These are phyloP conservation scores for Ranitomeya variabilis DNA, from an alignment of 2,113 vertebrate species.

Conservation along the genomic window DNA sequence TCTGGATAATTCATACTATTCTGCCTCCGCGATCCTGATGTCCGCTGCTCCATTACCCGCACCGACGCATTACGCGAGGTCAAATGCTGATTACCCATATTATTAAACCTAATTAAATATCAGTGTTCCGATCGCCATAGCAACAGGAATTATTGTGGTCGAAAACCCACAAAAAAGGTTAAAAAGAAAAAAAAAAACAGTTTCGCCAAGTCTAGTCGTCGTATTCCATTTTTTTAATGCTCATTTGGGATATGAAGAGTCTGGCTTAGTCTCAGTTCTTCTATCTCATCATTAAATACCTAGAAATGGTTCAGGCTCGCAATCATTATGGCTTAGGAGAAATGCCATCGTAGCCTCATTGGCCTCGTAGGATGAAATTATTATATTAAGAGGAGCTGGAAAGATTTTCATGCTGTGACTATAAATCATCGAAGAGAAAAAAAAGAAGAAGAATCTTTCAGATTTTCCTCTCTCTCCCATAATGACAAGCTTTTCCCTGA, in stretches of 20 bases:
- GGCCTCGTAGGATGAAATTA: conserved; percentile 47
- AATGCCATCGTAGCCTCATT: conserved; percentile 41
- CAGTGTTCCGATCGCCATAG: not conserved
- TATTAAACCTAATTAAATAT: conserved; percentile 1
- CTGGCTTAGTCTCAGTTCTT: conserved; percentile 37
- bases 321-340: conserved; percentile 51
- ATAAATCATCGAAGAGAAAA: conserved; percentile 48
- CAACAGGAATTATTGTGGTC: not conserved
- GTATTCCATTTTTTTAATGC: conserved; percentile 50
- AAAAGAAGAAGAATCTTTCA: conserved; percentile 4
- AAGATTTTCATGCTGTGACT: conserved; percentile 55
- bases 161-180: conserved; percentile 27
- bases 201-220: not conserved
- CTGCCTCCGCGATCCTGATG: not conserved
- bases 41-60: not conserved
- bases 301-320: conserved; percentile 38
- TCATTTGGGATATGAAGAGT: conserved; percentile 42
- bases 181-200: conserved; percentile 36
- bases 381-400: conserved; percentile 43
- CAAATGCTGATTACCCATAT: conserved; percentile 17
- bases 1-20: not conserved
- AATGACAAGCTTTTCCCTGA: conserved; percentile 56
- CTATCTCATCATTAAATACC: conserved; percentile 52
- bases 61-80: not conserved
- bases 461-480: conserved; percentile 33